Evolutionary conservation across 2,888 invertebrate species (phyloP), one percentile per base, ranked within the genome.

Genomic region (Eupithecia tripunctaria): DNA sequence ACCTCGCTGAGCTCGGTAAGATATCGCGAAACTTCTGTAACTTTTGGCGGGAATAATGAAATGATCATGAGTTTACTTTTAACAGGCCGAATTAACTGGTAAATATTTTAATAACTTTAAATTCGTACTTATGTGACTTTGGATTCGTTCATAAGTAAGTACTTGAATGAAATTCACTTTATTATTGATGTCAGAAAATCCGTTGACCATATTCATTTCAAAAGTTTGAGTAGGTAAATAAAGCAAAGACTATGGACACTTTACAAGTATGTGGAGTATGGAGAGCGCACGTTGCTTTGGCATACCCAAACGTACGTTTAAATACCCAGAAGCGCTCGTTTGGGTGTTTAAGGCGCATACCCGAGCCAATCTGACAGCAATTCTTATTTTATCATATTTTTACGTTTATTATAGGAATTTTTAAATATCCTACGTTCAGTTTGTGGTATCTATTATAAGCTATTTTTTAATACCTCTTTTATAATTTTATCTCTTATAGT

Each of bases 1-100:
- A 72, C 70, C 72, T 68, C 67, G 67, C 63, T 69, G 70, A 71
- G 70, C 73, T 75, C 59, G 51, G 71, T 68, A 69, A 74, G 75
- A 71, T 71, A 78, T 75, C 75, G 71, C 29, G 67, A 71, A 74
- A 76, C 73, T 78, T 51, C n/a, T 38, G 36, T 63, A 78, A 76
- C 72, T 76, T 76, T 72, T 32, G 38, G n/a, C 68, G 63, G 51
- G 51, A 71, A 66, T 74, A 75, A 75, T 72, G 47, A 75, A 76
- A 72, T 29, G 38, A 71, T 74, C 74, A 76, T 76, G 65, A 68
- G 74, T 67, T 72, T 70, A 74, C 67, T 76, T 74, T 10, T 72
- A 70, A 70, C 69, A 68, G 60, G 4, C 12, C 25, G 14, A 56
- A 56, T 25, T 21, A 1, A 25, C 5, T 25, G 14, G 25, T 56